A percentile compares a stretch with the other conserved stretches of the same genome.
Conservation (phyloP, 2,797 vertebrate species). For the Masticophis lateralis region DNA sequence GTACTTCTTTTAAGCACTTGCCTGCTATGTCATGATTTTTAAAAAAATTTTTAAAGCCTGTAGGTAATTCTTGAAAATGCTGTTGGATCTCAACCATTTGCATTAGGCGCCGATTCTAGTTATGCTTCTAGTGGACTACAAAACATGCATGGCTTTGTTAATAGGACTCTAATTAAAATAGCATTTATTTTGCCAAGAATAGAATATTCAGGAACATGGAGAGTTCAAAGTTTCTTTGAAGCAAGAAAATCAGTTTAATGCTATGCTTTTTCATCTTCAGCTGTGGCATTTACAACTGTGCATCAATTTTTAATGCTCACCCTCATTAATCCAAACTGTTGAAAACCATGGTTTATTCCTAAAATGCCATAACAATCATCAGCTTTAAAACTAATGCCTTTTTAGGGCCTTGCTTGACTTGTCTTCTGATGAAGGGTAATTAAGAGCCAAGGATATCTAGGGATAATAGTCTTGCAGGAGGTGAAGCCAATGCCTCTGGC, state of each 20-base stretch:
- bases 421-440: not conserved
- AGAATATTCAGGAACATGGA: not conserved
- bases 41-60: not conserved
- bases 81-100: not conserved
- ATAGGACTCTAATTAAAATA: not conserved
- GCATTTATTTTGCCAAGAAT: not conserved
- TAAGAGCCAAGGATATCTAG: not conserved
- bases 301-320: conserved; percentile 11
- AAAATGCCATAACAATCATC: not conserved
- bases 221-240: not conserved
- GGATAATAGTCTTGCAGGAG: not conserved
- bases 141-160: conserved; percentile 9
- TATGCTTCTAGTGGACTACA: not conserved
- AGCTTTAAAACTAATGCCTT: conserved; percentile 19
- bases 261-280: not conserved
- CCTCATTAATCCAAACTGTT: conserved; percentile 20
- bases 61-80: not conserved
- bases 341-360: not conserved
- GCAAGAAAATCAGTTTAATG: not conserved
- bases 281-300: conserved; percentile 27
- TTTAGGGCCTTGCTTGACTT: not conserved
- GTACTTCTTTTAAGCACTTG: not conserved
- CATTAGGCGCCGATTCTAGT: not conserved
- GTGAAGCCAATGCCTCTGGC: not conserved
- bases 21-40: not conserved